Evolutionary conservation across 2,113 vertebrate species (phyloP).

Genomic region (zebrafish (Danio rerio)): DNA sequence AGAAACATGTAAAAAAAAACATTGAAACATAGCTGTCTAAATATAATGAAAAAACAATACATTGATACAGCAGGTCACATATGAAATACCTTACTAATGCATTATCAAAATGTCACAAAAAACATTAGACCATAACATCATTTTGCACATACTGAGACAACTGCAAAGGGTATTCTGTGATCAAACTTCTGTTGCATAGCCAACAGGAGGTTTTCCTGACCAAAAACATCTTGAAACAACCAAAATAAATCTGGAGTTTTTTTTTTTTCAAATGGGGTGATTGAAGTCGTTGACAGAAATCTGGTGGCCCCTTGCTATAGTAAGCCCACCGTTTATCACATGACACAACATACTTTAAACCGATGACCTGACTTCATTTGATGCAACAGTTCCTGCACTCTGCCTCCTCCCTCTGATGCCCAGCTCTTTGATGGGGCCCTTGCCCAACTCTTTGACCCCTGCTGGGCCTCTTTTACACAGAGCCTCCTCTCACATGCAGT

Average conservation of each 20-base stretch:
- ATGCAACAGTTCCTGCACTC: conserved; percentile 10
- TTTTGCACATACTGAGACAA: not conserved
- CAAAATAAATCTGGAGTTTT: not conserved
- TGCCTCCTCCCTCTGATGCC: conserved; percentile 4
- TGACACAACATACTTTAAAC: conserved; percentile 19
- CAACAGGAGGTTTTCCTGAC: not conserved
- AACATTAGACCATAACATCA: not conserved
- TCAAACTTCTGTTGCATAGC: not conserved
- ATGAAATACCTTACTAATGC: not conserved
- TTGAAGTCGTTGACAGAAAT: not conserved
- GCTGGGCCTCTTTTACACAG: not conserved
- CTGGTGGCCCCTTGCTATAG: not conserved
- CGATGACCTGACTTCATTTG: not conserved
- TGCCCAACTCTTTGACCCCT: not conserved
- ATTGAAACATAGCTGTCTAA: too few species aligned
- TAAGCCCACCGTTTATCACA: not conserved
- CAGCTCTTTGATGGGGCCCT: conserved; percentile 15
- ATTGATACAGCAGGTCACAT: too few species aligned
- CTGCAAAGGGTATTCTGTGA: too few species aligned
- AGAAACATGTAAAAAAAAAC: too few species aligned
- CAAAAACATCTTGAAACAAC: not conserved
- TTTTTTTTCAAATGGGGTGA: not conserved
- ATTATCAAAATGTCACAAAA: not conserved
- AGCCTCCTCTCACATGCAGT: not conserved
- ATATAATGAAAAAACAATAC: too few species aligned